Evolutionary conservation across 2,888 invertebrate genomes (phyloP), one percentile per base, ranked within the genome.

Genomic region (Scaeva pyrastri): DNA sequence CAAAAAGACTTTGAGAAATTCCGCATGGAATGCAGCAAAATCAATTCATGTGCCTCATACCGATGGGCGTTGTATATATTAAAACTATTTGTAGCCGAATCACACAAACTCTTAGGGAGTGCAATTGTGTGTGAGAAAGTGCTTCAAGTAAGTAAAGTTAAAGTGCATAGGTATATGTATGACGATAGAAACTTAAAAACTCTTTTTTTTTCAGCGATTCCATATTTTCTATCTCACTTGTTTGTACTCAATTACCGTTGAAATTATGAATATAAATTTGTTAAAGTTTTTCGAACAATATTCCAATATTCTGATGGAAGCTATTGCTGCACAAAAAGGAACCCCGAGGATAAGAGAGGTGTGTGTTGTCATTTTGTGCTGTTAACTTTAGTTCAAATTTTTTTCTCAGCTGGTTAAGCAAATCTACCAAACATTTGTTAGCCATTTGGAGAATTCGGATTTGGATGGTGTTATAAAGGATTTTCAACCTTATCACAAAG

Each of bases 51-150:
- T 10, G 83, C 86, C 0, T 89, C 89, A 19, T 91, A 90, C 68
- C 90, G 91, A 7, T 92, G 92, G 92, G 90, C 91, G 3, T 91
- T 92, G 85, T 88, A 78, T 41, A 89, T 92, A 50, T 79, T 92
- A 3, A 79, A 91, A 72, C 89, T 91, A 85, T 89, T 92, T 60
- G 77, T 90, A 7, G 71, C 90, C 23, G 91, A 91, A 71, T 91
- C 92, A 0, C 89, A 91, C 21, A 90, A 90, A 62, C 83, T 92
- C 5, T 73, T 92, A 77, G 89, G 89, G 31, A 88, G 88, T 12
- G 66, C 81, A 0, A 88, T 88, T 4, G 87, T 87, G 2, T 90
- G 90, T 45, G 60, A 71, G 0, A 64, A 89, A 73, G 60, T 92
- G 56, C 70, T 91, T 21, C 55, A 73, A 87, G 90, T 89, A 79